phyloP scores from a whole-genome alignment of 2,797 vertebrate genomes.

The Acanthurus leucopareius region DNA sequence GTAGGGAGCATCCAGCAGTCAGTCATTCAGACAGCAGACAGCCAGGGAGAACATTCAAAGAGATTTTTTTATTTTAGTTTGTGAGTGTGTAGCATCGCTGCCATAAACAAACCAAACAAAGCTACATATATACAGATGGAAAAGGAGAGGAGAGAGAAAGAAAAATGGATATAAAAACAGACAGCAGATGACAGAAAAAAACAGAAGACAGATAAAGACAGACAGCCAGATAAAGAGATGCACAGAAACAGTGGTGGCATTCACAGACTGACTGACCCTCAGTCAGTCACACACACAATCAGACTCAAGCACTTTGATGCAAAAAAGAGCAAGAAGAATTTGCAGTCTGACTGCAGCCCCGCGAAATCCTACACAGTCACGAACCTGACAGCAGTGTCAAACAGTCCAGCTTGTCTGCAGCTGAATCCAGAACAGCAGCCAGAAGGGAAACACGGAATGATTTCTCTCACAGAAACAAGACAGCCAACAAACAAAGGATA shows the following conservation, averaged over 20 bases:
- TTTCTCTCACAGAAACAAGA: background rate
- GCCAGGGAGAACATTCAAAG: conserved; percentile 9
- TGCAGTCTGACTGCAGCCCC: background rate
- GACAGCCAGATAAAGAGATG: background rate
- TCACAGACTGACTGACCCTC: background rate
- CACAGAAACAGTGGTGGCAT: conserved; percentile 1
- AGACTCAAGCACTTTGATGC: background rate
- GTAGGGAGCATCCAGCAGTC: conserved; percentile 4
- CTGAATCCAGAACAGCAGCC: background rate
- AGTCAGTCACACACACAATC: background rate
- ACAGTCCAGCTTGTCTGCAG: conserved; percentile 5
- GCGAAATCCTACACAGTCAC: background rate
- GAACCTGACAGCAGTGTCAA: background rate
- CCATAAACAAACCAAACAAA: conserved; percentile 4
- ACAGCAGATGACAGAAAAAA: background rate
- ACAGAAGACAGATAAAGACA: background rate
- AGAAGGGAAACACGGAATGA: background rate
- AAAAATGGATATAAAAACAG: background rate
- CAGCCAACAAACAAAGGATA: background rate
- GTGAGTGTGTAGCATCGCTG: background rate
- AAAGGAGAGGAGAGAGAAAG: background rate
- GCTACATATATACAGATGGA: background rate
- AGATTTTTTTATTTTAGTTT: background rate
- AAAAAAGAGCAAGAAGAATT: background rate
- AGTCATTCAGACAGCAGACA: conserved; percentile 11